A percentile compares a stretch with the other conserved stretches of the same genome.
phyloP scores from a whole-genome alignment of 2,113 vertebrate species.

The Pseudonaja textilis region DNA sequence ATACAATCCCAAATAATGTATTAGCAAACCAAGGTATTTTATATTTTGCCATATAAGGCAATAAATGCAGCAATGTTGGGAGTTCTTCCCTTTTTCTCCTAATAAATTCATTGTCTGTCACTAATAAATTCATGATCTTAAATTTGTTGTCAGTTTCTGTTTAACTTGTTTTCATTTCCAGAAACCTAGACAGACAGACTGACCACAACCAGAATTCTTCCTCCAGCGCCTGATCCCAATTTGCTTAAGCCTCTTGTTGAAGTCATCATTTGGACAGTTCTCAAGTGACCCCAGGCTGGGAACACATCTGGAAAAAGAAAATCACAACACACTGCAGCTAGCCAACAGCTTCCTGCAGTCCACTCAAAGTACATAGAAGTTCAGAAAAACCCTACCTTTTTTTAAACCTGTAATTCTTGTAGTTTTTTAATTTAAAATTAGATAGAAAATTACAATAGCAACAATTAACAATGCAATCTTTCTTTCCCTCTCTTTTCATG shows the following conservation, averaged over 20 bases:
- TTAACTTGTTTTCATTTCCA: slow-evolving; percentile 54
- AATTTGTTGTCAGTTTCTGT: slow-evolving; percentile 58
- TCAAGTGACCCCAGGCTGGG: slow-evolving; percentile 68
- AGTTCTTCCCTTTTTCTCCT: slow-evolving; percentile 54
- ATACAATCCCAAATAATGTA: slow-evolving; percentile 42
- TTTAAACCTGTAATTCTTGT: background rate
- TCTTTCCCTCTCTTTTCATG: background rate
- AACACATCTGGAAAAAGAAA: slow-evolving; percentile 66
- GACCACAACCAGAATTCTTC: slow-evolving; percentile 66
- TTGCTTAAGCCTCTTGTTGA: slow-evolving; percentile 67
- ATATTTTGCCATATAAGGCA: slow-evolving; percentile 54
- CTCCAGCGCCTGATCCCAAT: slow-evolving; percentile 67
- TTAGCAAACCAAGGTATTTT: slow-evolving; percentile 57
- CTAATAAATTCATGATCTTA: slow-evolving; percentile 52
- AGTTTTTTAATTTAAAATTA: background rate
- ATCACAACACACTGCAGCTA: slow-evolving; percentile 64
- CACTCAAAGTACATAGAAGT: slow-evolving; percentile 46
- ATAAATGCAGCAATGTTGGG: slow-evolving; percentile 51
- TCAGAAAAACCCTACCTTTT: slow-evolving; percentile 7
- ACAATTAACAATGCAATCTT: no score
- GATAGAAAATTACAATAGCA: background rate
- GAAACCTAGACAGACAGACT: slow-evolving; percentile 51
- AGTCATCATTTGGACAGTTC: slow-evolving; percentile 67
- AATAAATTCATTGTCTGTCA: slow-evolving; percentile 40
- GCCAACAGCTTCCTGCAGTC: slow-evolving; percentile 62